phyloP scores from a whole-genome alignment of 2,888 invertebrate genomes.

The Habrosyne pyritoides region DNA sequence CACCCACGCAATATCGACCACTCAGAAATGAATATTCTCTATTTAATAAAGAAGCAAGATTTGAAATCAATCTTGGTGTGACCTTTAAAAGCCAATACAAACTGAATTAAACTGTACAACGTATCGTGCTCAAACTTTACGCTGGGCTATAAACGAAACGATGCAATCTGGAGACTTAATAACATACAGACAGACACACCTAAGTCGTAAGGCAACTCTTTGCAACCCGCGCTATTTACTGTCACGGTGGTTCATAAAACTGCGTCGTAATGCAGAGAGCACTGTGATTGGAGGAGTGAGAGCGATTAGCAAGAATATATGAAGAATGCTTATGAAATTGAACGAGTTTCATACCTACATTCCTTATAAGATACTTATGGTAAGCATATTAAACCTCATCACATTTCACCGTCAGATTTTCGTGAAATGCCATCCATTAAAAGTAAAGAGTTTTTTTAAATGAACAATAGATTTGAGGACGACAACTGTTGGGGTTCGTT shows the following conservation, averaged over 20 bases:
- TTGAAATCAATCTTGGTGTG: neutral
- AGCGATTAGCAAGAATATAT: conserved; percentile 6
- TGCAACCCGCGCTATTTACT: conserved; percentile 59
- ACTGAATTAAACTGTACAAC: neutral
- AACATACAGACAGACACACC: conserved; percentile 45
- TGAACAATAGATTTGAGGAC: too few relatives aligned
- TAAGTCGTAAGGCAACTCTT: conserved; percentile 60
- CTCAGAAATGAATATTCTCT: too few relatives aligned
- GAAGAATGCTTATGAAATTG: too few relatives aligned
- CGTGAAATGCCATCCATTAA: too few relatives aligned
- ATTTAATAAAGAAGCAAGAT: neutral
- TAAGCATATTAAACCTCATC: too few relatives aligned
- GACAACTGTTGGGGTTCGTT: too few relatives aligned
- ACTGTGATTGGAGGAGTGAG: conserved; percentile 26
- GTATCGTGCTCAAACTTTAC: neutral
- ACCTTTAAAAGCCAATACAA: neutral
- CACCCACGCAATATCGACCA: too few relatives aligned
- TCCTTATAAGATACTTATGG: too few relatives aligned
- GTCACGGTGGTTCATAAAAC: conserved; percentile 56
- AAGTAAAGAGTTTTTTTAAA: too few relatives aligned
- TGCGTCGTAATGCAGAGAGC: conserved; percentile 18
- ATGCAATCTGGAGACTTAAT: conserved; percentile 38
- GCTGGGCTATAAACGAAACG: conserved; percentile 12
- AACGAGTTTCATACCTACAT: too few relatives aligned
- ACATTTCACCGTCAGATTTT: too few relatives aligned